phyloP scores from a whole-genome alignment of 2,888 invertebrate species.

The Lysandra coridon region DNA sequence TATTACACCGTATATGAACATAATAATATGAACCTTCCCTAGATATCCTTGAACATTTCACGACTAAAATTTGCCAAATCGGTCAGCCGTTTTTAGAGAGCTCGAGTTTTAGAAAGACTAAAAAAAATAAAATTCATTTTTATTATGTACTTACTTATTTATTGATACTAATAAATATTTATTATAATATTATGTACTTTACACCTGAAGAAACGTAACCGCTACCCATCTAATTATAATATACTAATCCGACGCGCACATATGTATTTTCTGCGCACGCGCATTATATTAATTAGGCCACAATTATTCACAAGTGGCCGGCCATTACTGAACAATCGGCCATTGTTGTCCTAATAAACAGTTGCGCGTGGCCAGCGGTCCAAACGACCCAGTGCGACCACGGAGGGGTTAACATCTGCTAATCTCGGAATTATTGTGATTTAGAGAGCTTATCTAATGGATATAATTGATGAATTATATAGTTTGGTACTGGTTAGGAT shows the following conservation, averaged over 20 bases:
- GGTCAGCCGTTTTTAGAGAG: no score
- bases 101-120: no score
- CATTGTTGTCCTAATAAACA: constrained; percentile 57
- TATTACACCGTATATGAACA: no score
- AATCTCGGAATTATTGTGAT: constrained; percentile 7
- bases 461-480: constrained; percentile 4
- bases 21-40: no score
- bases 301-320: constrained; percentile 62
- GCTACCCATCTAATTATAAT: background rate
- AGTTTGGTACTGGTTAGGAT: background rate
- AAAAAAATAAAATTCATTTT: no score
- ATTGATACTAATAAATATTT: no score
- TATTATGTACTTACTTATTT: no score
- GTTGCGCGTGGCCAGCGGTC: constrained; percentile 52
- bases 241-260: background rate
- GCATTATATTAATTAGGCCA: constrained; percentile 68
- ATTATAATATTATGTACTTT: no score
- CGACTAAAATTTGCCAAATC: no score
- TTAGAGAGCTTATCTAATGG: constrained; percentile 19
- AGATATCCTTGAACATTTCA: no score
- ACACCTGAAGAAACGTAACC: background rate
- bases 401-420: constrained; percentile 58
- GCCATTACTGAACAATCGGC: constrained; percentile 50
- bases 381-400: constrained; percentile 38
- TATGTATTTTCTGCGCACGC: background rate